A percentile compares a stretch with the other conserved stretches of the same genome.
Evolutionary conservation across 2,797 vertebrate species (phyloP).

Genomic region (Valencia hispanica): DNA sequence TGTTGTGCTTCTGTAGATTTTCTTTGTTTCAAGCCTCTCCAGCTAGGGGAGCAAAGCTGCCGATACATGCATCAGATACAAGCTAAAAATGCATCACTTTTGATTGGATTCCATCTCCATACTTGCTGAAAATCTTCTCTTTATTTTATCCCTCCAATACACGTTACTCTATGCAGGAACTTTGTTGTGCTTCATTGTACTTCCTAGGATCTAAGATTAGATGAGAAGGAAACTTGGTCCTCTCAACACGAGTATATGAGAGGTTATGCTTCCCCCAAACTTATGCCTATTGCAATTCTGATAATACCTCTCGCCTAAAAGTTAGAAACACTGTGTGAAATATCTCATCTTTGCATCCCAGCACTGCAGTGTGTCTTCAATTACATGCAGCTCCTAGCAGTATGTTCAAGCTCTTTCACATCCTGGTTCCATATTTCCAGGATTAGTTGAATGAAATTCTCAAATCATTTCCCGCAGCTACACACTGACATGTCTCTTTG

Average conservation of each 20-base stretch:
- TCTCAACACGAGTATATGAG: background rate
- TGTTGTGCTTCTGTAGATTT: background rate
- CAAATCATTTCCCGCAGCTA: conserved; percentile 83
- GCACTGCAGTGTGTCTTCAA: background rate
- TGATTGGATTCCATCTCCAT: no score
- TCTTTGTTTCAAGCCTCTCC: no score
- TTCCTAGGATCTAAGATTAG: background rate
- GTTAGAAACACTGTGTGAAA: background rate
- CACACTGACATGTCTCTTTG: conserved; percentile 35
- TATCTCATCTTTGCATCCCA: background rate
- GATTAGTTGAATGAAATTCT: conserved; percentile 75
- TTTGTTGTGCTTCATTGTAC: background rate
- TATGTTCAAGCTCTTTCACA: conserved; percentile 13
- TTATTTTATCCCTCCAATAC: background rate
- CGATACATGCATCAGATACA: background rate
- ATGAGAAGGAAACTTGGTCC: background rate
- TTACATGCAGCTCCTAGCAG: conserved; percentile 3
- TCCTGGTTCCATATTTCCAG: conserved; percentile 62
- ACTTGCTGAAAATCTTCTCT: background rate
- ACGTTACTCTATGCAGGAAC: background rate
- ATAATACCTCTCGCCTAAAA: conserved; percentile 2
- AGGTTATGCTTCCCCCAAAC: background rate
- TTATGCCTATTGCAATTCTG: background rate
- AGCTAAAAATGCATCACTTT: no score
- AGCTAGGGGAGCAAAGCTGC: no score